Evolutionary conservation across 1,140 invertebrate genomes (phyloP).

Genomic region (Heliconius congener): DNA sequence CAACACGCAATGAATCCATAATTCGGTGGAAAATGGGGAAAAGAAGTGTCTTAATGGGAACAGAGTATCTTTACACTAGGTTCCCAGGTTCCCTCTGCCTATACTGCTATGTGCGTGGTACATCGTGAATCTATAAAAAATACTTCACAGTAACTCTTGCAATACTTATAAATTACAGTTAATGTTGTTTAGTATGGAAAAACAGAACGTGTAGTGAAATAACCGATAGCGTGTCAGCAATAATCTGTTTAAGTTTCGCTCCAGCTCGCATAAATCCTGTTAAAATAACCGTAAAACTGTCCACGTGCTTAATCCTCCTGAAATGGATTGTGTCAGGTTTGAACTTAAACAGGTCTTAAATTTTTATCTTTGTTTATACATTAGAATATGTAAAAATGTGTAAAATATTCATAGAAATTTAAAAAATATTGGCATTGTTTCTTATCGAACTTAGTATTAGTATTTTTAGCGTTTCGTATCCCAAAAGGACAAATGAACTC

Average conservation of each 20-base stretch:
- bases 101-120: too few species aligned
- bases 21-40: too few species aligned
- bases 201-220: slow-evolving; percentile 27
- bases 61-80: too few species aligned
- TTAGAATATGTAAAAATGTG: not conserved
- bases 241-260: slow-evolving; percentile 37
- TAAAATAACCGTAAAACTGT: slow-evolving; percentile 35
- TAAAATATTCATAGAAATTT: not conserved
- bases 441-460: too few species aligned
- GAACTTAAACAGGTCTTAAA: slow-evolving; percentile 10
- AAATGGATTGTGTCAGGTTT: slow-evolving; percentile 8
- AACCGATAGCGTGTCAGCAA: slow-evolving; percentile 23
- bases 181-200: slow-evolving; percentile 27
- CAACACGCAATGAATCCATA: too few species aligned
- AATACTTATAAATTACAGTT: slow-evolving; percentile 1
- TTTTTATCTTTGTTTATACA: slow-evolving; percentile 8
- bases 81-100: too few species aligned
- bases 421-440: too few species aligned
- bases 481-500: too few species aligned
- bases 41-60: too few species aligned
- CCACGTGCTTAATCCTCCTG: slow-evolving; percentile 13
- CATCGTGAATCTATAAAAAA: too few species aligned
- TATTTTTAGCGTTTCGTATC: too few species aligned
- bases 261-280: slow-evolving; percentile 33
- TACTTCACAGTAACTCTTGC: too few species aligned